phyloP scores from a whole-genome alignment of 2,888 invertebrate species.

The Tipula lateralis region DNA sequence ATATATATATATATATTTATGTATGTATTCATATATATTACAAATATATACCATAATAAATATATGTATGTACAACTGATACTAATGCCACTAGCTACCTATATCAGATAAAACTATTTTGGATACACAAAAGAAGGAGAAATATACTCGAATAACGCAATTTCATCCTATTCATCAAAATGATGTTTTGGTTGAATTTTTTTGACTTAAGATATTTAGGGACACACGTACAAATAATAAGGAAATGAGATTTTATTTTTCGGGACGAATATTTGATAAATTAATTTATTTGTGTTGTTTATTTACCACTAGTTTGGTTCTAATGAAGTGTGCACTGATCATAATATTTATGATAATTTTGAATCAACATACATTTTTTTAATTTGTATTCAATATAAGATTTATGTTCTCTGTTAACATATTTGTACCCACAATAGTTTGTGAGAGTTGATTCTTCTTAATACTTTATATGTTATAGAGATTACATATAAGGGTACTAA shows the following conservation, averaged over 20 bases:
- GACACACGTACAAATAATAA: not conserved
- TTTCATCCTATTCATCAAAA: not conserved
- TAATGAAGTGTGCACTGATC: not conserved
- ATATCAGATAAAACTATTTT: not conserved
- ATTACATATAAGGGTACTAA: too few relatives aligned
- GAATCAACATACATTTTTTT: too few relatives aligned
- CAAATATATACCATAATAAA: too few relatives aligned
- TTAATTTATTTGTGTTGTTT: not conserved
- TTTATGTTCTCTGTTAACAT: too few relatives aligned
- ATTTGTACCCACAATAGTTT: too few relatives aligned
- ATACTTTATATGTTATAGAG: too few relatives aligned
- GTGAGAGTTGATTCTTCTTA: too few relatives aligned
- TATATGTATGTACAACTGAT: too few relatives aligned
- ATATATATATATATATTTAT: too few relatives aligned
- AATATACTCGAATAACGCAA: not conserved
- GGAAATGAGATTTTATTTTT: conserved; percentile 11
- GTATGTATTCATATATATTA: too few relatives aligned
- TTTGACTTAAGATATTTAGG: not conserved
- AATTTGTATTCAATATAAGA: too few relatives aligned
- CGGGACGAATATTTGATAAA: not conserved
- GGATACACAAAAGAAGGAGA: not conserved
- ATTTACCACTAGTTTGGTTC: not conserved
- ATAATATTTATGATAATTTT: too few relatives aligned
- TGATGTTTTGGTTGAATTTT: conserved; percentile 1
- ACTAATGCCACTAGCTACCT: not conserved